These are phyloP conservation scores for Unio pictorum DNA, from an alignment of 2,888 invertebrate species.

Conservation along the genomic window DNA sequence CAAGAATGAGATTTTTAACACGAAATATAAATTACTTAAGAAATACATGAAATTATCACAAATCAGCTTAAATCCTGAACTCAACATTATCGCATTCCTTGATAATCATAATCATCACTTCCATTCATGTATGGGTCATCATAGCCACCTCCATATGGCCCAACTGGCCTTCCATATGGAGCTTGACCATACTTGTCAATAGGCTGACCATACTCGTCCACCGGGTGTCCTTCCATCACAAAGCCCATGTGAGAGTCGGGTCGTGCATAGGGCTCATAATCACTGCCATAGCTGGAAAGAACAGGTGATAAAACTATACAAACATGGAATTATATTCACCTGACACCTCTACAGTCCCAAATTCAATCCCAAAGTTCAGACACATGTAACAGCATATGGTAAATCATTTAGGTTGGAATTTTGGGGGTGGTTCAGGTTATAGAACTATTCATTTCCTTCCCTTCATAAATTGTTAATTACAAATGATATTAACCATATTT, in stretches of 20 bases:
- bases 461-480: too few species aligned
- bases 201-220: slow-evolving; percentile 56
- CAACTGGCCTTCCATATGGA: slow-evolving; percentile 32
- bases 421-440: too few species aligned
- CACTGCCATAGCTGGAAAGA: slow-evolving; percentile 49
- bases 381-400: too few species aligned
- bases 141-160: slow-evolving; percentile 34
- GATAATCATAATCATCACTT: slow-evolving; percentile 13
- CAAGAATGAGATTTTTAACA: too few species aligned
- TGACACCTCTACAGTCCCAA: neutral
- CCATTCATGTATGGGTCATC: slow-evolving; percentile 8
- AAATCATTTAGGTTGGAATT: too few species aligned
- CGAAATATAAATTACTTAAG: too few species aligned
- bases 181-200: slow-evolving; percentile 42
- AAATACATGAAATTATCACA: neutral
- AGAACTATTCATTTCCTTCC: too few species aligned
- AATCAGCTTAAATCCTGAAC: neutral
- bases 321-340: neutral
- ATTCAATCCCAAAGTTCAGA: neutral
- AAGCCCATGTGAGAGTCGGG: slow-evolving; percentile 67
- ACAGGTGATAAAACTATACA: neutral
- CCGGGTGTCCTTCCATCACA: slow-evolving; percentile 52
- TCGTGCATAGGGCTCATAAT: slow-evolving; percentile 67
- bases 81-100: slow-evolving; percentile 12
- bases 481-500: too few species aligned